Evolutionary conservation across 2,888 invertebrate genomes (phyloP).

Genomic region (Eristalinus aeneus): DNA sequence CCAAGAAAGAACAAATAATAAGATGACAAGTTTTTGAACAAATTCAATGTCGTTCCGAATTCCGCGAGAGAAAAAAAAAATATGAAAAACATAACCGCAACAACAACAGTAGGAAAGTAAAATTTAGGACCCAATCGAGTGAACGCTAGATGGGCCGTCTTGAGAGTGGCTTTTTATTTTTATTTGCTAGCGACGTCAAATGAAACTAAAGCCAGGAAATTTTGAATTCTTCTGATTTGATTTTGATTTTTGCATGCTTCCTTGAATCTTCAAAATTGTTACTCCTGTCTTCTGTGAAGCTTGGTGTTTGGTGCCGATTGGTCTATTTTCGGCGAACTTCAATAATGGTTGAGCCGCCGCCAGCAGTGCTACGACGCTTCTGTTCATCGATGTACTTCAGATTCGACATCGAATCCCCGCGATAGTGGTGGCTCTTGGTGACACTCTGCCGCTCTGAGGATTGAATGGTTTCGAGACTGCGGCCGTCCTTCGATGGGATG

Average conservation of each 20-base stretch:
- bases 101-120: conserved; percentile 1
- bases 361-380: conserved; percentile 76
- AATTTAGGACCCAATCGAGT: conserved; percentile 5
- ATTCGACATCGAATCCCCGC: conserved; percentile 81
- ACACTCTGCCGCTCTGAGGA: conserved; percentile 87
- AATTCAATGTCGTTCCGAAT: background rate
- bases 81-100: conserved; percentile 35
- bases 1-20: conserved; percentile 63
- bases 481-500: conserved; percentile 85
- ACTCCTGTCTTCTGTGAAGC: conserved; percentile 33
- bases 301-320: conserved; percentile 10
- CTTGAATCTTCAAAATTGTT: conserved; percentile 43
- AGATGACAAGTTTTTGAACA: background rate
- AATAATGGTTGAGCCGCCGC: conserved; percentile 83
- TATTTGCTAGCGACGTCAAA: conserved; percentile 80
- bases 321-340: conserved; percentile 82
- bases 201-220: conserved; percentile 78
- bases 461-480: conserved; percentile 86
- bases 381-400: conserved; percentile 83
- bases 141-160: conserved; percentile 15
- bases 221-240: conserved; percentile 65
- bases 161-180: conserved; percentile 77
- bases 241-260: conserved; percentile 45
- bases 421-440: conserved; percentile 83
- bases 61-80: conserved; percentile 24